phyloP scores from a whole-genome alignment of 2,888 invertebrate species.

The Chaetogeoica ovagalla region DNA sequence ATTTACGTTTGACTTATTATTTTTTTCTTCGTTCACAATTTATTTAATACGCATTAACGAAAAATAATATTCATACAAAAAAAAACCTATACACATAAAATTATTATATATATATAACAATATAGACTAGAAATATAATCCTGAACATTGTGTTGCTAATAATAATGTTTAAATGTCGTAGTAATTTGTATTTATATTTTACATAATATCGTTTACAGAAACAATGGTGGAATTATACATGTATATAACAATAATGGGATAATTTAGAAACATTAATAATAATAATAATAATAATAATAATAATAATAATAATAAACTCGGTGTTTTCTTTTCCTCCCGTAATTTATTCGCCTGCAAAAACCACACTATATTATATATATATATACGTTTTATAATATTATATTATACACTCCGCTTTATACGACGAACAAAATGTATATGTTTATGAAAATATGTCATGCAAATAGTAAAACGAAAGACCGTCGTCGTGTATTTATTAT shows the following conservation, averaged over 20 bases:
- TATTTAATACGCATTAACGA: conserved; percentile 16
- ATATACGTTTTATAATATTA: too few species aligned
- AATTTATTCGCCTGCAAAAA: too few species aligned
- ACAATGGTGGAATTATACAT: conserved; percentile 13
- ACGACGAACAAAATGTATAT: too few species aligned
- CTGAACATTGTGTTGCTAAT: conserved; percentile 12
- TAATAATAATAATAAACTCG: neutral
- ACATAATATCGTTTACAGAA: neutral
- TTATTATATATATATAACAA: conserved; percentile 28
- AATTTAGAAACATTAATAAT: conserved; percentile 4
- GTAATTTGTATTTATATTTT: neutral
- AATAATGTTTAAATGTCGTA: conserved; percentile 15
- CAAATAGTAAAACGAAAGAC: too few species aligned
- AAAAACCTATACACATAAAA: conserved; percentile 29
- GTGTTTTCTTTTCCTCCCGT: too few species aligned
- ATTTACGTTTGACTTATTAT: neutral
- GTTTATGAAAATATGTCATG: too few species aligned
- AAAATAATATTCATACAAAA: conserved; percentile 46
- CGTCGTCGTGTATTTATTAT: too few species aligned
- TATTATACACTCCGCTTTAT: too few species aligned
- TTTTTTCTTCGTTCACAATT: conserved; percentile 11
- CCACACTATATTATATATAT: too few species aligned
- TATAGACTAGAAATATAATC: conserved; percentile 43
- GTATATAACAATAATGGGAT: conserved; percentile 2
- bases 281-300: neutral